Evolutionary conservation across 92 coral and sea anemone species (phyloP).

Genomic region (Epizoanthus fatuus): DNA sequence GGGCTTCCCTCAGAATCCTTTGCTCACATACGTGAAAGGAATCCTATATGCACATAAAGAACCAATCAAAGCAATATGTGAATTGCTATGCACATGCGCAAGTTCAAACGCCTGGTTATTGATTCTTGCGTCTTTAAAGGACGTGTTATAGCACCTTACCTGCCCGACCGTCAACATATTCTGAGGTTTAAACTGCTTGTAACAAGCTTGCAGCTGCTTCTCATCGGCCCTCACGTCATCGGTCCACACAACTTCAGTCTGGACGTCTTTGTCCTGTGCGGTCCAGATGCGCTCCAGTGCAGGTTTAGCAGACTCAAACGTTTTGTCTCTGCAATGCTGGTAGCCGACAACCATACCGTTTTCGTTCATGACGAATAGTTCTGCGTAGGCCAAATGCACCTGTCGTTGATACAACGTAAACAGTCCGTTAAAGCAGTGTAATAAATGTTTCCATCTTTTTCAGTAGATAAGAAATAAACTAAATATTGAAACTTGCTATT

Average conservation of each 20-base stretch:
- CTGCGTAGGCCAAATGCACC: not conserved
- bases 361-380: not conserved
- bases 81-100: not conserved
- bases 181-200: not conserved
- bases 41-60: not conserved
- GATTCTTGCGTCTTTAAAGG: not conserved
- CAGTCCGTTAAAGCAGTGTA: too few relatives aligned
- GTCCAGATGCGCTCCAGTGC: slow-evolving; percentile 5
- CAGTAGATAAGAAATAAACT: too few relatives aligned
- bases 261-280: not conserved
- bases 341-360: not conserved
- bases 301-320: not conserved
- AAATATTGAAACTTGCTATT: too few relatives aligned
- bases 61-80: not conserved
- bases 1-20: too few relatives aligned
- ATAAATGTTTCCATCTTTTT: too few relatives aligned
- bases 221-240: not conserved
- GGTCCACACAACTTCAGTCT: slow-evolving; percentile 12
- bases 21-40: too few relatives aligned
- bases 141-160: not conserved
- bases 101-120: not conserved
- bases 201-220: not conserved
- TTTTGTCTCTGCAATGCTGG: not conserved
- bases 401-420: not conserved
- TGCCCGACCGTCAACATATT: not conserved